Percentiles rank a stretch among this genome's conserved stretches.
These are phyloP conservation scores for Mycetomoellerius zeteki DNA, from an alignment of 1,140 invertebrate genomes.

Conservation along the genomic window DNA sequence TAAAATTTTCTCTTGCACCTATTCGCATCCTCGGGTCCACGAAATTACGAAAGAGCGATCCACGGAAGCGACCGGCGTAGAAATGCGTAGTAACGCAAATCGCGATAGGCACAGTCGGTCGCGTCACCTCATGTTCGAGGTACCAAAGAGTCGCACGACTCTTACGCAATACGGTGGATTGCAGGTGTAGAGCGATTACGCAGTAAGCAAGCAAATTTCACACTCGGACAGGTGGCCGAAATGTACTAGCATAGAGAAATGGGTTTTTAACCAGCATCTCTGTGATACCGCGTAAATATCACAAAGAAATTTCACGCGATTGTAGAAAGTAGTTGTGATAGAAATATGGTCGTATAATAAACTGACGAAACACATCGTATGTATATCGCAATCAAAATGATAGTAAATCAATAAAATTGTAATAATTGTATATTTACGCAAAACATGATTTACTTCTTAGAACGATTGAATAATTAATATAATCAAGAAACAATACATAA, in stretches of 20 bases:
- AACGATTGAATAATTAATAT: conserved; percentile 3
- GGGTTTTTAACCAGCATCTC: not conserved
- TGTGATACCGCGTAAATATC: not conserved
- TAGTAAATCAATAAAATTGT: not conserved
- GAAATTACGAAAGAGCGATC: conserved; percentile 35
- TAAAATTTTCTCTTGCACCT: not conserved
- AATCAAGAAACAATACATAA: not conserved
- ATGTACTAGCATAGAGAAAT: conserved; percentile 39
- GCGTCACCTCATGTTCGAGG: conserved; percentile 34
- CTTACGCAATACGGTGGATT: conserved; percentile 49
- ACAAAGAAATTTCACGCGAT: not conserved
- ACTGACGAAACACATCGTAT: not conserved
- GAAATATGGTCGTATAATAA: no score
- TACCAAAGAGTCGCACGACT: conserved; percentile 58
- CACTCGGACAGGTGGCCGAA: conserved; percentile 51
- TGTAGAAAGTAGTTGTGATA: no score
- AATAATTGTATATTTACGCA: not conserved
- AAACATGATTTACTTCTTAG: not conserved
- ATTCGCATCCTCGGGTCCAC: not conserved
- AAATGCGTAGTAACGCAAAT: conserved; percentile 49
- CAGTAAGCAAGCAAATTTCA: conserved; percentile 58
- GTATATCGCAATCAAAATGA: not conserved
- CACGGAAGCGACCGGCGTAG: conserved; percentile 19
- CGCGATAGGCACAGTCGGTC: conserved; percentile 38
- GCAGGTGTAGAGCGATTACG: conserved; percentile 50